phyloP scores from a whole-genome alignment of 2,113 vertebrate genomes.

The Macquaria ambigua region DNA sequence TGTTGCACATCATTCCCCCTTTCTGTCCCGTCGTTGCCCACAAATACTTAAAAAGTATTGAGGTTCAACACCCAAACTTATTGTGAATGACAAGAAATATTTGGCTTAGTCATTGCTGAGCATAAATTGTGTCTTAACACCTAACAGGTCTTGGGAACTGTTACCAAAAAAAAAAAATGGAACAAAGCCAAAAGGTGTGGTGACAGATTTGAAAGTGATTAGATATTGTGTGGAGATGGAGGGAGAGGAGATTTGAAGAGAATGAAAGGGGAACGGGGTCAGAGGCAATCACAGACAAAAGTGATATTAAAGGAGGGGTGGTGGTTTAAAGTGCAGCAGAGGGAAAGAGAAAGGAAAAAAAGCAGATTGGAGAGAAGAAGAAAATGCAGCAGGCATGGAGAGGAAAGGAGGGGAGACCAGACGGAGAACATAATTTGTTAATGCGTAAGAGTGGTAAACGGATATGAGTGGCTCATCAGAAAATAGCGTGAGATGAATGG shows the following conservation, averaged over 20 bases:
- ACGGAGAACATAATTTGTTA: constrained; percentile 53
- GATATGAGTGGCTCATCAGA: constrained; percentile 48
- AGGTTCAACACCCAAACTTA: background rate
- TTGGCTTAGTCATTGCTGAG: background rate
- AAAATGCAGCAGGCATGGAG: constrained; percentile 5
- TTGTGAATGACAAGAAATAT: background rate
- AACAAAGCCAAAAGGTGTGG: constrained; percentile 62
- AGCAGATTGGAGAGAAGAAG: constrained; percentile 33
- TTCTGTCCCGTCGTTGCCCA: background rate
- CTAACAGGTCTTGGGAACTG: background rate
- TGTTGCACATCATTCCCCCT: background rate
- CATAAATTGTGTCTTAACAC: constrained; percentile 18
- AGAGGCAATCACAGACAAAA: constrained; percentile 73
- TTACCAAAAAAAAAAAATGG: background rate
- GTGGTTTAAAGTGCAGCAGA: constrained; percentile 17
- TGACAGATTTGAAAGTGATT: constrained; percentile 64
- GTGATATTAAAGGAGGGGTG: constrained; percentile 55
- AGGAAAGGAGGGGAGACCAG: background rate
- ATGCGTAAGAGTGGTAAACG: constrained; percentile 53
- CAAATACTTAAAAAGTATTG: background rate
- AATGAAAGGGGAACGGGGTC: constrained; percentile 74
- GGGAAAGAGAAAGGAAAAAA: background rate
- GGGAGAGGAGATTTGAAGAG: constrained; percentile 63
- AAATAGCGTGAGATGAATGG: constrained; percentile 28
- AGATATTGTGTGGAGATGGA: constrained; percentile 56